Conservation (phyloP, 23 tunicate species). For the Trididemnum clinides region DNA sequence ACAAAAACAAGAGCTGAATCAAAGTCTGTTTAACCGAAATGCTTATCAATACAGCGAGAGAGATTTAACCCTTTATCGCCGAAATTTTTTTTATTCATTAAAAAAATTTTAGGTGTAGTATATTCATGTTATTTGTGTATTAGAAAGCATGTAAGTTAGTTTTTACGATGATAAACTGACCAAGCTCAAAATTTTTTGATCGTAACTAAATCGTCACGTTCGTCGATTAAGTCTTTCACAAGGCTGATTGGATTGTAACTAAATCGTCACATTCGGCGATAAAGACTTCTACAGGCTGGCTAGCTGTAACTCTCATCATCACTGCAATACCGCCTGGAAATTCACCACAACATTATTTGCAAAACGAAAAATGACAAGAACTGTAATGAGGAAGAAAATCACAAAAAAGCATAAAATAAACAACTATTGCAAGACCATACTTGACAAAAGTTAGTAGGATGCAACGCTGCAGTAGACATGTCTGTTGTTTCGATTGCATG, state of each 20-base stretch:
- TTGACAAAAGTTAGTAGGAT: too few relatives aligned
- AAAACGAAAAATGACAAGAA: too few relatives aligned
- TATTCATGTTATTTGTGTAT: background rate
- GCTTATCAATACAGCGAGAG: too few relatives aligned
- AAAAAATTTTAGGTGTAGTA: background rate
- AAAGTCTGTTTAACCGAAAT: too few relatives aligned
- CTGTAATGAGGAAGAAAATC: too few relatives aligned
- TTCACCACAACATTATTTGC: too few relatives aligned
- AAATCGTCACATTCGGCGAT: background rate
- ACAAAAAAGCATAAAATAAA: too few relatives aligned
- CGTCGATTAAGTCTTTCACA: background rate
- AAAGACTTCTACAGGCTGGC: background rate
- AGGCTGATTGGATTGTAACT: background rate
- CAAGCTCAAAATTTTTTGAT: background rate
- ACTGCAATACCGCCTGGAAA: too few relatives aligned
- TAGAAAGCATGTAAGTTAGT: background rate
- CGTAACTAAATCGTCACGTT: background rate
- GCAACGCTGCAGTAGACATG: too few relatives aligned
- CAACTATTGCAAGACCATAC: too few relatives aligned
- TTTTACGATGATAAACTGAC: background rate
- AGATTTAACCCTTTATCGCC: background rate
- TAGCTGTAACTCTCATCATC: background rate
- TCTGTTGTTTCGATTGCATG: too few relatives aligned
- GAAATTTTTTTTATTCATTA: background rate
- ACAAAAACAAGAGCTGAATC: too few relatives aligned